Conservation (phyloP, 2,113 vertebrate genomes). For the Dipodomys ordii region DNA sequence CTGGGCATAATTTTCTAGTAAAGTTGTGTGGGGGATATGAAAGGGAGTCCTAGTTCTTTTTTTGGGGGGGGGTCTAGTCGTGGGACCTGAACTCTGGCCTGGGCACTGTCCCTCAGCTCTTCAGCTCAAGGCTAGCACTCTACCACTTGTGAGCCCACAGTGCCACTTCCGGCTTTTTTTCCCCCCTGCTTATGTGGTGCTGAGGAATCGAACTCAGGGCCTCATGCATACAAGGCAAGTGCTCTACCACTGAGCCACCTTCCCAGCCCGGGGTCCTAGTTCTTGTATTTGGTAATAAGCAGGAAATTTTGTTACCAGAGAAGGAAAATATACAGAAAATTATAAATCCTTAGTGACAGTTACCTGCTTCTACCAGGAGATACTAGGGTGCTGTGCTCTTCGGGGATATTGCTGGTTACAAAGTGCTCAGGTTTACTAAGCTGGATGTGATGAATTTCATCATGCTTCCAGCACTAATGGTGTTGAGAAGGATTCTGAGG, state of each 20-base stretch:
- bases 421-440: not conserved
- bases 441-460: not conserved
- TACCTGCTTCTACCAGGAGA: slow-evolving; percentile 37
- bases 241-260: too few species aligned
- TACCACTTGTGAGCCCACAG: too few species aligned
- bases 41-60: not conserved
- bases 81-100: too few species aligned
- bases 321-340: slow-evolving; percentile 21
- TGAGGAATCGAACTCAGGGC: too few species aligned
- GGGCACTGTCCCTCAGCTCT: too few species aligned
- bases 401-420: not conserved
- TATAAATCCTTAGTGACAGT: slow-evolving; percentile 14
- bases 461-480: not conserved
- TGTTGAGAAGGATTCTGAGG: slow-evolving; percentile 25
- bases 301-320: slow-evolving; percentile 31
- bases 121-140: too few species aligned
- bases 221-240: too few species aligned
- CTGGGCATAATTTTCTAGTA: slow-evolving; percentile 27
- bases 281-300: not conserved
- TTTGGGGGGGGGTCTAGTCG: too few species aligned
- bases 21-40: slow-evolving; percentile 24
- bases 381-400: not conserved
- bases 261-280: not conserved
- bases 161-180: too few species aligned
- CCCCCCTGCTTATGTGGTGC: too few species aligned